Evolutionary conservation across 1,140 invertebrate species (phyloP).

Genomic region (Calephelis virginiensis): DNA sequence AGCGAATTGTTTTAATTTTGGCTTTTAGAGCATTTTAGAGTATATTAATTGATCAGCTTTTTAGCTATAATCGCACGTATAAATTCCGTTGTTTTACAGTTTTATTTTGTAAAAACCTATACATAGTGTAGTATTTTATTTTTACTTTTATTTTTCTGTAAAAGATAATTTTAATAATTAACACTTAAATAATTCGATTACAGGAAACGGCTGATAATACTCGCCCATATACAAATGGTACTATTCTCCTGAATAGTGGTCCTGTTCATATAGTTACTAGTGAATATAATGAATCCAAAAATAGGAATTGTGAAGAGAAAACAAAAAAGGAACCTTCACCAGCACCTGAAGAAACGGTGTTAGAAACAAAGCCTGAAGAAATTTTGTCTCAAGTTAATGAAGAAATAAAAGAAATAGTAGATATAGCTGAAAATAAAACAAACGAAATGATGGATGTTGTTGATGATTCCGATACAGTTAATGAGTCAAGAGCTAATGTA

Average conservation of each 20-base stretch:
- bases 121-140: neutral
- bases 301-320: constrained; percentile 40
- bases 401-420: constrained; percentile 6
- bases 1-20: neutral
- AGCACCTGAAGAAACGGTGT: constrained; percentile 31
- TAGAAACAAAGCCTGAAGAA: constrained; percentile 20
- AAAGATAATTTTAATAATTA: neutral
- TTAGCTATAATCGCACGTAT: constrained; percentile 6
- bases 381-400: neutral
- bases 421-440: constrained; percentile 1
- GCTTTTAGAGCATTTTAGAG: constrained; percentile 4
- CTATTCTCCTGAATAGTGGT: constrained; percentile 57
- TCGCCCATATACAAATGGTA: constrained; percentile 71
- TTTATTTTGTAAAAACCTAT: constrained; percentile 1
- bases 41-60: neutral
- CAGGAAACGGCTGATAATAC: constrained; percentile 68
- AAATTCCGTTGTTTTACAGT: neutral
- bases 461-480: neutral
- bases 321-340: constrained; percentile 36
- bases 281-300: constrained; percentile 57
- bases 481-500: constrained; percentile 6
- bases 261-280: constrained; percentile 64
- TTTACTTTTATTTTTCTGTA: neutral
- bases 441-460: neutral
- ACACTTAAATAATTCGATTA: constrained; percentile 26